Evolutionary conservation across 2,113 vertebrate species (phyloP), one percentile per base, ranked within the genome.

Genomic region (Brachyistius frenatus): DNA sequence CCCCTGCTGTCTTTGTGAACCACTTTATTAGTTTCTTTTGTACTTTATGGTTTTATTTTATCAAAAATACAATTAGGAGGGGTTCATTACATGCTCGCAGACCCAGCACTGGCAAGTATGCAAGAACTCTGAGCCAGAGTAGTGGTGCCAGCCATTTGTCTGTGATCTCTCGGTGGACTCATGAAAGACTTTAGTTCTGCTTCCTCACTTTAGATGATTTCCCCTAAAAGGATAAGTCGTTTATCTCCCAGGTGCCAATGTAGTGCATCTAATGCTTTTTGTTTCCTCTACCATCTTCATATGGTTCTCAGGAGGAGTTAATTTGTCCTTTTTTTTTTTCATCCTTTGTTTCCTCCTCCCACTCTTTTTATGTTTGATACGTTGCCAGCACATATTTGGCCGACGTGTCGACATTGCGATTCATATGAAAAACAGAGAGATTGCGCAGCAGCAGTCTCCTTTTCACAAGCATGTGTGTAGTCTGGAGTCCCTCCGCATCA

Each of bases 1-100:
- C 58, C 35, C 32, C 15, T 81, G 50, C 57, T 37, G 15, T 50
- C 36, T 46, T 60, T 67, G 23, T 62, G 41, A 84, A 68, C 13
- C 0, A 41, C 58, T 86, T 86, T 58, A 69, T 76, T 82, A 54
- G 7, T 35, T 78, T 71, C 64, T 80, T 52, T 52, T n/a, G n/a
- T n/a, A 11, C 33, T 66, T 85, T 55, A 81, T 74, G 23, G 54
- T 66, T 78, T 75, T 66, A 44, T 76, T 49, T 75, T 54, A 76
- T 72, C 54, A 83, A 81, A 86, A 81, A 71, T 78, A 80, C 62
- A 88, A 80, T 85, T 79, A 73, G 61, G 23, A 11, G 47, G 72
- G 39, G 23, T 76, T 86, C 84, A 55, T 80, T 88, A 14, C 39
- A 70, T 67, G 54, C 67, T 50, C 52, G 32, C 50, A 77, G 16